Base-by-base conservation (phyloP, 2,888 invertebrate species). In the Drosophila fulvimacula region DNA sequence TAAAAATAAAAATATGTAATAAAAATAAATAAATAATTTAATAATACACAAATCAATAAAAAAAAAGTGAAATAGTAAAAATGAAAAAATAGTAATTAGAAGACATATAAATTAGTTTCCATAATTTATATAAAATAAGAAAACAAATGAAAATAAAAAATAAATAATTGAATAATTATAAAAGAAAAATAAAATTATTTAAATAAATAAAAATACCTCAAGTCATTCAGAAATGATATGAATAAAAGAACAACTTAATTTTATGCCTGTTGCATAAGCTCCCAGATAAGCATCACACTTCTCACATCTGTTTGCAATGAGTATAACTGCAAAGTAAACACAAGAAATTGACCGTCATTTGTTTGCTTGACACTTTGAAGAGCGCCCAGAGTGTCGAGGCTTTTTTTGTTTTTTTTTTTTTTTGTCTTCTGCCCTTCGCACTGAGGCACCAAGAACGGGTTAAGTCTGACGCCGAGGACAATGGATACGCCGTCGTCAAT, bases 351-450 rank as follows among this genome's bases (percentile, higher is more conserved):
- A 85, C 88, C 85, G 85, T 88, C 85, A 85, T 85, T 85, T 85
- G 88, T 88, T 85, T 85, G 88, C 81, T 76, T 83, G 85, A 85
- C 85, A 85, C 77, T 85, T 85, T 76, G 83, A 83, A 85, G 77
- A 74, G 77, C 67, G 72, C 44, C 69, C 71, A 66, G 71, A 68
- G 71, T 72, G 69, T 53, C 71, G 19, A 30, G 67, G 79, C 75
- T 82, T 82, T 73, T 67, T 76, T 80, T 75, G 73, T 69, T 71
- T 32, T 62, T 68, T 62, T 62, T 38, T 39, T 39, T 38, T 38
- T 2, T 39, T 39, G 6, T 42, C 2, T 42, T 69, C 24, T 32
- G 52, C 21, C 21, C 32, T 21, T 19, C 9, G 30, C 46, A 55
- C 56, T 36, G 60, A 70, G 67, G 67, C 39, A 10, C 58, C 13